Evolutionary conservation across 1,140 invertebrate species (phyloP).

Genomic region (Rhopalosiphum maidis): DNA sequence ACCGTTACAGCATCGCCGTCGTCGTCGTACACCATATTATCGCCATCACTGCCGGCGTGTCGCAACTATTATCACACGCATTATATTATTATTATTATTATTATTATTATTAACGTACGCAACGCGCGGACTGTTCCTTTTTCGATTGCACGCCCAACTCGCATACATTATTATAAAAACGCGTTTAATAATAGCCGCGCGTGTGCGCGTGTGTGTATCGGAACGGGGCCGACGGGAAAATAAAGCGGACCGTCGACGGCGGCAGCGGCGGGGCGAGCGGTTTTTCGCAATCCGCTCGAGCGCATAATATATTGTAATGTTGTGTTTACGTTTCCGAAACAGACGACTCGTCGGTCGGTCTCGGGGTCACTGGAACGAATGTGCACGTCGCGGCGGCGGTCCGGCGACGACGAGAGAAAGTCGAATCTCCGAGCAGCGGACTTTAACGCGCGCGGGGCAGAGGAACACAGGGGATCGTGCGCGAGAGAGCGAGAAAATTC

Average conservation of each 20-base stretch:
- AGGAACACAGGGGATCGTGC: not conserved
- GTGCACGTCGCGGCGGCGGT: not conserved
- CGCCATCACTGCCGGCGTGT: not conserved
- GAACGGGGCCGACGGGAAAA: not conserved
- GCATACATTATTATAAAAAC: too few species aligned
- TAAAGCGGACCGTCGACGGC: not conserved
- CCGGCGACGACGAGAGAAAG: not conserved
- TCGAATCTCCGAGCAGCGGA: not conserved
- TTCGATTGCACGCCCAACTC: not conserved
- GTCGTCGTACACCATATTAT: not conserved
- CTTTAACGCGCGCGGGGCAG: not conserved
- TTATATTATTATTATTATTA: not conserved
- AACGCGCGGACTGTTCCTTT: too few species aligned
- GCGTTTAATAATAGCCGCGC: not conserved
- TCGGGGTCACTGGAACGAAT: constrained; percentile 26
- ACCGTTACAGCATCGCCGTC: too few species aligned
- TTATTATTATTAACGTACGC: not conserved
- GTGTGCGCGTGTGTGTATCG: not conserved
- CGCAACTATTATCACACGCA: not conserved
- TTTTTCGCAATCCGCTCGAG: not conserved
- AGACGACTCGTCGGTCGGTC: not conserved
- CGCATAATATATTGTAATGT: not conserved
- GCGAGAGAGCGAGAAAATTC: not conserved
- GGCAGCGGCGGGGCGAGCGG: not conserved
- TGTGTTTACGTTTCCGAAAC: not conserved